A percentile compares a stretch with the other conserved stretches of the same genome.
Evolutionary conservation across 2,113 vertebrate species (phyloP).

Genomic region (Elgaria multicarinata): DNA sequence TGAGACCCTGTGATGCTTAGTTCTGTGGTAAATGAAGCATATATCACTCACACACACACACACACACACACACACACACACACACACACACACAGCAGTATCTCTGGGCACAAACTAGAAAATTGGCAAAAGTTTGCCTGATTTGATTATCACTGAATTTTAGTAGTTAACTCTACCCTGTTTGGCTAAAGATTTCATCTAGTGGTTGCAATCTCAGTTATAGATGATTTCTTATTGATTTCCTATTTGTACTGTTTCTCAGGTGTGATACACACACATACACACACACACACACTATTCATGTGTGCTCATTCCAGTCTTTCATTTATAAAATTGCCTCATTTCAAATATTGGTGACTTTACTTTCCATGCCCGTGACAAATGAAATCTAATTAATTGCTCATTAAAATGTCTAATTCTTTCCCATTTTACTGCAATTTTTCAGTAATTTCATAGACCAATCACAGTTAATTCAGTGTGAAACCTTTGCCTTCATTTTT

Average conservation of each 20-base stretch:
- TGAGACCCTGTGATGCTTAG: background rate
- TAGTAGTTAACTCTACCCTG: background rate
- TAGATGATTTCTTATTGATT: background rate
- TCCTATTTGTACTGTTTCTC: background rate
- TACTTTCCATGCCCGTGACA: constrained; percentile 35
- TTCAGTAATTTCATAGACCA: constrained; percentile 36
- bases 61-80: no score
- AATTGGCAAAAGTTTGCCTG: background rate
- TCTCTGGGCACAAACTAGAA: background rate
- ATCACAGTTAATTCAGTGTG: constrained; percentile 45
- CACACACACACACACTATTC: no score
- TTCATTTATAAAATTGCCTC: constrained; percentile 47
- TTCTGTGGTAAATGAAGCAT: no score
- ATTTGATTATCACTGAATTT: background rate
- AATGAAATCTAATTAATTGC: constrained; percentile 45
- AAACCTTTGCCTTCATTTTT: constrained; percentile 63
- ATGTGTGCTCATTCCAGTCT: background rate
- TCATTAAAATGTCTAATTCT: constrained; percentile 47
- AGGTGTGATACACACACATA: no score
- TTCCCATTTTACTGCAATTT: constrained; percentile 50
- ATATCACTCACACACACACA: no score
- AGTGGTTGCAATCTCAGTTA: no score
- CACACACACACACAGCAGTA: no score
- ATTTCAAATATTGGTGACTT: constrained; percentile 39
- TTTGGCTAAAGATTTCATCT: background rate